These are phyloP conservation scores for Microctenopoma lineatum DNA, from an alignment of 2,797 vertebrate genomes.

Conservation along the genomic window DNA sequence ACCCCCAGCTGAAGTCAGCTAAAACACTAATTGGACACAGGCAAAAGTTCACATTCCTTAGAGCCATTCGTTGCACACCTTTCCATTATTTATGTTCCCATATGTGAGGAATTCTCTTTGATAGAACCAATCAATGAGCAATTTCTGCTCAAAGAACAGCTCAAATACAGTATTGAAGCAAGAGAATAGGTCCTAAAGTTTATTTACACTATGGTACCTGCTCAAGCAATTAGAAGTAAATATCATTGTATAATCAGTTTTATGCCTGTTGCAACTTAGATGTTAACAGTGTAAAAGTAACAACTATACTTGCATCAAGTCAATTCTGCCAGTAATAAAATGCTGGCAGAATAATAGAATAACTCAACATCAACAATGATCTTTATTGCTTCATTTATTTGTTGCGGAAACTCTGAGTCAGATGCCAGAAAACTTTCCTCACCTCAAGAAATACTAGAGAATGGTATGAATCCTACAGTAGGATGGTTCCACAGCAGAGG, in stretches of 20 bases:
- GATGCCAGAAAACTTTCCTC: slow-evolving; percentile 13
- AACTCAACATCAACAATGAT: slow-evolving; percentile 27
- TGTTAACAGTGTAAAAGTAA: slow-evolving; percentile 25
- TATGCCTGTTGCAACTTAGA: slow-evolving; percentile 21
- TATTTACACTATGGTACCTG: slow-evolving; percentile 16
- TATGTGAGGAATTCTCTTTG: slow-evolving; percentile 82
- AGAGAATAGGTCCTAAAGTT: slow-evolving; percentile 46
- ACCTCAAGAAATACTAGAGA: not conserved
- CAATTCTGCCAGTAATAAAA: not conserved
- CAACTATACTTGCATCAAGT: not conserved
- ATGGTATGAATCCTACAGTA: slow-evolving; percentile 36
- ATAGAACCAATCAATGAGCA: slow-evolving; percentile 79
- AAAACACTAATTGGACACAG: slow-evolving; percentile 86
- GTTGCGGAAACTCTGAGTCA: not conserved
- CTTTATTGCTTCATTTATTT: slow-evolving; percentile 16
- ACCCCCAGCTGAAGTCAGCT: slow-evolving; percentile 81
- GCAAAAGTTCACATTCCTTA: slow-evolving; percentile 82
- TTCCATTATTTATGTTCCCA: slow-evolving; percentile 83
- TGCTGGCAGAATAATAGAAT: not conserved
- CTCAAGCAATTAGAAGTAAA: slow-evolving; percentile 9
- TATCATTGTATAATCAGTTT: slow-evolving; percentile 8
- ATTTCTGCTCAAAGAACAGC: slow-evolving; percentile 59
- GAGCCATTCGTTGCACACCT: slow-evolving; percentile 70
- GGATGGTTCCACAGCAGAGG: slow-evolving; percentile 17
- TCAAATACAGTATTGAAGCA: slow-evolving; percentile 50